Base-by-base conservation (phyloP, 2,113 vertebrate species). In the Oryzias javanicus region DNA sequence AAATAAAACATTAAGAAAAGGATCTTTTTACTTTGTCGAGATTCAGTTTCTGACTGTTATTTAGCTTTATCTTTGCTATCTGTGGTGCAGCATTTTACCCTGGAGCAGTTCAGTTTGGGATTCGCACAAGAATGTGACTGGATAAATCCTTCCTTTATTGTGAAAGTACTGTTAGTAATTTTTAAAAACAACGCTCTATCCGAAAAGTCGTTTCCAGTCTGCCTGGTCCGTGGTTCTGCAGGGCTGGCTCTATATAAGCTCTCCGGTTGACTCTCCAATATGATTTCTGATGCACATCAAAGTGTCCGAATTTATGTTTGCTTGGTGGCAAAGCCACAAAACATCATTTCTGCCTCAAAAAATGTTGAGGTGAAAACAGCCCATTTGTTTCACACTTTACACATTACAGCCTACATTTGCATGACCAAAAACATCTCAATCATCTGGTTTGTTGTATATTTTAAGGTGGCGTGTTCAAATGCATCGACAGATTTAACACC, bases 401-500 rank as follows among this genome's bases (percentile, higher is more conserved):
- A 22, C 22, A 22, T 22, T 22, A 22, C 2, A 22, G 22, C 22
- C 14, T 53, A 42, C 25, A 42, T 69, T 24, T 59, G 0, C 46
- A 44, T 54, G 54, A 65, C 55, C 42, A 68, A 25, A 29, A 4
- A 55, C 52, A 42, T 70, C 41, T 6, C 50, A 67, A n/a, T 61
- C 17, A 10, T 69, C 42, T 58, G 62, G 14, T 27, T 7, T 16
- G 22, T 42, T 57, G 19, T 45, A 29, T 7, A 17, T n/a, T 56
- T 55, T 58, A 42, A 64, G 53, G 49, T 60, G 19, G 51, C 46
- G 47, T 15, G 24, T 54, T 40, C 50, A n/a, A 10, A 15, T 51
- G 48, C 12, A 18, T 51, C 14, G 48, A 55, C 42, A 55, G 56
- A 78, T 77, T 78, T 60, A 75, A 71, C 24, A 24, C 42, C 41